Base-by-base conservation (phyloP, 2,113 vertebrate genomes). In the Megaleporinus macrocephalus region DNA sequence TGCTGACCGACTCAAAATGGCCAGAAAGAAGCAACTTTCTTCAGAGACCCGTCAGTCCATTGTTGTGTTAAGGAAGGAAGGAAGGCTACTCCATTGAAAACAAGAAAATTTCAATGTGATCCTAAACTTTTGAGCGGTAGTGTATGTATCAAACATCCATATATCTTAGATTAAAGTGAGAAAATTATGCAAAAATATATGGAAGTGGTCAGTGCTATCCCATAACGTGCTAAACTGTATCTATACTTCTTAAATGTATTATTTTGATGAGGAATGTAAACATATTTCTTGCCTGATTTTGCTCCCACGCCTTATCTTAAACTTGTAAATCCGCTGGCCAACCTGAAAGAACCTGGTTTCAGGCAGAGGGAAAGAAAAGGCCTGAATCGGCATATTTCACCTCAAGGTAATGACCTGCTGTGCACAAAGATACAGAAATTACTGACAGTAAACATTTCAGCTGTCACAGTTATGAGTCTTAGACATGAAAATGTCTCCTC, bases 281-380 rank as follows among this genome's bases (percentile, higher is more conserved):
- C n/a, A n/a, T n/a, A n/a, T 53, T 27, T 41, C 92, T 88, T 91
- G 95, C 96, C 94, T 95, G 87, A 79, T 89, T 57, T 89, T 93
- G 88, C 81, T 88, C 83, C 96, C 95, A 14, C 93, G 93, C 81
- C 88, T 93, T 87, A 98, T 95, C 87, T 92, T 94, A 86, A 97
- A 96, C 72, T 96, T 97, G 90, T 95, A 98, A 57, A 98, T 91
- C 0, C 76, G 84, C 62, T 81, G 14, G 36, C 93, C 95, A 15
- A 93, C 93, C n/a, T 92, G 95, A 85, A 98, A 84, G 71, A 96
- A 92, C 16, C 97, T 91, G 0, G 95, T 97, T 89, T 97, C 95
- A 0, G 95, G 93, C 57, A 94, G 22, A 0, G 95, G 95, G 57
- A 92, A 96, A 0, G 89, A 88, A 79, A 96, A 97, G 0, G 93